Base-by-base conservation (phyloP, 2,113 vertebrate species). In the Dromas ardeola region DNA sequence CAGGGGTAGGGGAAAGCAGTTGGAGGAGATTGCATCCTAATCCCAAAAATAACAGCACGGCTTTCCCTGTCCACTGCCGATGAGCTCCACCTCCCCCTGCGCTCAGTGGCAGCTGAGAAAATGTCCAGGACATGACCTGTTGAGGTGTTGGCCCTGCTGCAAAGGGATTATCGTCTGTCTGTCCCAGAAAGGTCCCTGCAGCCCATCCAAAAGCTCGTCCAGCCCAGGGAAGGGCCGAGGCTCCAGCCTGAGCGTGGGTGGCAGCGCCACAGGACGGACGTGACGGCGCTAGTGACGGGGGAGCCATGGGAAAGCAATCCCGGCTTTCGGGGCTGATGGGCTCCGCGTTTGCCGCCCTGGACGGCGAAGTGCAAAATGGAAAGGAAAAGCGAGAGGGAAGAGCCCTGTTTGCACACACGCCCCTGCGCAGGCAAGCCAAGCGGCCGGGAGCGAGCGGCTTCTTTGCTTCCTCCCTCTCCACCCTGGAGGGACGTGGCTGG, bases 401-500 rank as follows among this genome's bases (percentile, higher is more conserved):
- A 85, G 81, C 52, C 78, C 56, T 81, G 77, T 66, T 5, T 43
- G 49, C 43, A 26, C 91, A 63, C 88, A 71, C 88, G 0, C 38
- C 89, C 88, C 92, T n/a, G 76, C 0, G 0, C 72, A 82, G 85
- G 29, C 80, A 6, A 91, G 94, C 94, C 91, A 92, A 91, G 83
- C 59, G 18, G 62, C 38, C 11, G 2, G 71, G 53, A 94, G 71
- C 3, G 1, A 90, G 92, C 3, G 1, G 95, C 86, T 85, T 62
- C 93, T 66, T 88, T 18, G 84, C 93, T 89, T 94, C 96, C 93
- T 96, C 90, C 84, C 55, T 67, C 70, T 81, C 93, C 96, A 38
- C 81, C 92, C 96, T 94, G 81, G 9, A 72, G 95, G 89, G 93
- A 94, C 6, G 13, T 67, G 81, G 45, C 93, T 61, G 95, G 94